These are phyloP conservation scores for Xiphias gladius DNA, from an alignment of 2,113 vertebrate genomes.

Conservation along the genomic window DNA sequence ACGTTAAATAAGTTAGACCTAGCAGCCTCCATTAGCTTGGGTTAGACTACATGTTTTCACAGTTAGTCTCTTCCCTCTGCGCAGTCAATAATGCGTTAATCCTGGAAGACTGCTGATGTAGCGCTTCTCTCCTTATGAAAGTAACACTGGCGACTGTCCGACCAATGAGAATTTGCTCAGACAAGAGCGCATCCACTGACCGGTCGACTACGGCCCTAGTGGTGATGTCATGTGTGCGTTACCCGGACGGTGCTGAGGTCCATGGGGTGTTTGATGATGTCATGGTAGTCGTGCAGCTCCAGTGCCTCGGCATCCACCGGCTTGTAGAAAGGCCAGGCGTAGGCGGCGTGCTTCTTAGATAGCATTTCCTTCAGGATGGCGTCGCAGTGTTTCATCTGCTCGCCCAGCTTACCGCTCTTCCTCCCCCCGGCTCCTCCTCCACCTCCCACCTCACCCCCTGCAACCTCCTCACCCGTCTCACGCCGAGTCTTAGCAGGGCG, in stretches of 20 bases:
- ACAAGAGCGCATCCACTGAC: too few species aligned
- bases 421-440: conserved; percentile 84
- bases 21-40: too few species aligned
- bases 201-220: neutral
- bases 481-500: conserved; percentile 94
- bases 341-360: conserved; percentile 98
- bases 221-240: conserved; percentile 18
- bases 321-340: conserved; percentile 99
- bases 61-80: too few species aligned
- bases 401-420: conserved; percentile 90
- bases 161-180: too few species aligned
- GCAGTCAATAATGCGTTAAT: too few species aligned
- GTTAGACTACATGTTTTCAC: too few species aligned
- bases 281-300: conserved; percentile 98
- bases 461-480: conserved; percentile 90
- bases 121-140: too few species aligned
- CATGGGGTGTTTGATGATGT: conserved; percentile 99
- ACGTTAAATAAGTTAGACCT: too few species aligned
- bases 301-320: conserved; percentile 96
- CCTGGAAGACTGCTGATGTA: too few species aligned
- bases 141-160: too few species aligned
- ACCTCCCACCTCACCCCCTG: conserved; percentile 81
- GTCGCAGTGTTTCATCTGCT: conserved; percentile 97
- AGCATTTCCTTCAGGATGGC: conserved; percentile 98
- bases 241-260: conserved; percentile 96